phyloP scores from a whole-genome alignment of 2,888 invertebrate genomes.

The Amblyteles armatorius region DNA sequence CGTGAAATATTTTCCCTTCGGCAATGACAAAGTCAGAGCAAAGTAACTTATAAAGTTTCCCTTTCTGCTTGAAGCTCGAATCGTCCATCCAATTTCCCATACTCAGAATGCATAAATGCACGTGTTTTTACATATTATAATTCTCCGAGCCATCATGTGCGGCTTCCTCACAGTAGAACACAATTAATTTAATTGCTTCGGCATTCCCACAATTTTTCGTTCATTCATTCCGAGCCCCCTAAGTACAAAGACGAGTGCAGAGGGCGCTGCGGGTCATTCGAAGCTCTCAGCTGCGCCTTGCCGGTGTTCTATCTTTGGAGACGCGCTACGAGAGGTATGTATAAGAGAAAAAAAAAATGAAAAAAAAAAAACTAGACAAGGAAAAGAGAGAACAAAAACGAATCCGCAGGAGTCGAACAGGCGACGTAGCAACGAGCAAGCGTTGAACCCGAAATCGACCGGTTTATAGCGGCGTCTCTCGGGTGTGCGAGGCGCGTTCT shows the following conservation, averaged over 20 bases:
- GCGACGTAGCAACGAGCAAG: conserved; percentile 44
- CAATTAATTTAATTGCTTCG: background rate
- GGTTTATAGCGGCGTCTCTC: conserved; percentile 49
- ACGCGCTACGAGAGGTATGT: conserved; percentile 18
- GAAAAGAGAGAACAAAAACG: conserved; percentile 5
- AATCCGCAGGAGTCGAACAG: conserved; percentile 41
- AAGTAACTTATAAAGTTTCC: background rate
- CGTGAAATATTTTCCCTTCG: background rate
- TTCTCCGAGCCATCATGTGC: background rate
- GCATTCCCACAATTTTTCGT: background rate
- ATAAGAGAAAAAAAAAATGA: background rate
- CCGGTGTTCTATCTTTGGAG: conserved; percentile 46
- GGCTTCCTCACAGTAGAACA: background rate
- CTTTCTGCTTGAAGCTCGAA: background rate
- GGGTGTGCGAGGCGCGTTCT: conserved; percentile 35
- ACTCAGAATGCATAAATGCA: background rate
- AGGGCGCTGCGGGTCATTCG: conserved; percentile 15
- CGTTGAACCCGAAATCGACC: conserved; percentile 67
- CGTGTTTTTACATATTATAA: background rate
- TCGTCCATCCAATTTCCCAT: background rate
- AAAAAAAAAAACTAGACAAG: background rate
- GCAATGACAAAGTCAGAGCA: background rate
- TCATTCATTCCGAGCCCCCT: background rate
- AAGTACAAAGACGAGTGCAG: background rate
- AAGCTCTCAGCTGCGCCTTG: conserved; percentile 9